Evolutionary conservation across 2,888 invertebrate species (phyloP), one percentile per base, ranked within the genome.

Genomic region (Notodonta dromedarius): DNA sequence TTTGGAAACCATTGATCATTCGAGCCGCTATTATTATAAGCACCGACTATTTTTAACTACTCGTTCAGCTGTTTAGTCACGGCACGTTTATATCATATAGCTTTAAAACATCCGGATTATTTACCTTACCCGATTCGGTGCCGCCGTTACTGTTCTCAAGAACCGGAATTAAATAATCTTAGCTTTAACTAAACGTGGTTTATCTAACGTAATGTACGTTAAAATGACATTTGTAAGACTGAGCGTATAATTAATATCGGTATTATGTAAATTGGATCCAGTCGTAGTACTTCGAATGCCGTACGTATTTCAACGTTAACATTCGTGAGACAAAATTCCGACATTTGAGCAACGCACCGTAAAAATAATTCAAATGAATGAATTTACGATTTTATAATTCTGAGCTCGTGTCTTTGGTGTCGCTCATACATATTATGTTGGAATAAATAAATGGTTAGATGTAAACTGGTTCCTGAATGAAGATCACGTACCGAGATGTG

Each of bases 391-490:
- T 74, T 69, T 52, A 57, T 70, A 77, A 50, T 77, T 77, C 76
- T 58, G 32, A 57, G 40, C 48, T 52, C 65, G 67, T 71, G 24
- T 40, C 58, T 59, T 68, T 67, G 59, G 58, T 60, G 66, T 57
- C 57, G 59, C 59, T 51, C 59, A 67, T 72, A 69, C 55, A 60
- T 62, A 62, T 58, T 62, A 62, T 58, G 55, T 69, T 53, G 60
- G 39, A 56, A 66, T 65, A 65, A 66, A 74, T 67, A 71, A 65
- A 73, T 67, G 46, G 56, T 65, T 66, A 63, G 58, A 65, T 63
- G 57, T 62, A 73, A 73, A 74, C 76, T 65, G 71, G 76, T 78
- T 75, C 65, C 73, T 72, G 68, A 75, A 75, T 76, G 68, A 60
- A 66, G 39, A 70, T 58, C 61, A 70, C 69, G 67, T 67, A 68